phyloP scores from a whole-genome alignment of 2,797 vertebrate genomes.

The Scolopax bukidnonensis region DNA sequence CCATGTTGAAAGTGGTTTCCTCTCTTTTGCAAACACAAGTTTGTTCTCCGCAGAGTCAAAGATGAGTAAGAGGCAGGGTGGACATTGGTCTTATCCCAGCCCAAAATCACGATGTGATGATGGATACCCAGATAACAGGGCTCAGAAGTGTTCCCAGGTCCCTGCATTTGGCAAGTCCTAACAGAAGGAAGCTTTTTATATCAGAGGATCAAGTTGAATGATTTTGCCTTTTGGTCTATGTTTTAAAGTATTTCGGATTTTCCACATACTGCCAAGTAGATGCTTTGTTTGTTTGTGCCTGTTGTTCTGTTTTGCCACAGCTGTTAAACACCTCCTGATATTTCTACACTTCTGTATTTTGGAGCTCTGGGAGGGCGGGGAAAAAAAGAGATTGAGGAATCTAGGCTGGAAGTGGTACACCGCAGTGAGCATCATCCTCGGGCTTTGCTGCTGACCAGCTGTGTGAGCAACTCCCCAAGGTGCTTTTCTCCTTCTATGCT shows the following conservation, averaged over 20 bases:
- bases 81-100: neutral
- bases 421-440: neutral
- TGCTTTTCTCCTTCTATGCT: neutral
- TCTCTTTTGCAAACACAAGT: neutral
- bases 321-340: neutral
- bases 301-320: neutral
- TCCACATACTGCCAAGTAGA: neutral
- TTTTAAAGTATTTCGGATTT: neutral
- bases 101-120: accelerated
- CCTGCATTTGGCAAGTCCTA: neutral
- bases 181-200: neutral
- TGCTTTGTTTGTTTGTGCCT: neutral
- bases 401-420: neutral
- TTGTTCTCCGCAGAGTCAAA: neutral
- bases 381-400: neutral
- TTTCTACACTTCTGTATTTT: neutral
- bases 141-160: neutral
- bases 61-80: neutral
- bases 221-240: neutral
- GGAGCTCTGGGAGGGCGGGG: neutral
- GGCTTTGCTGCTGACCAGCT: neutral
- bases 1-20: accelerated
- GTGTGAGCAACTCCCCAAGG: neutral
- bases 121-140: neutral
- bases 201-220: neutral